Evolutionary conservation across 2,797 vertebrate species (phyloP).

Genomic region (Lepus townsendii): DNA sequence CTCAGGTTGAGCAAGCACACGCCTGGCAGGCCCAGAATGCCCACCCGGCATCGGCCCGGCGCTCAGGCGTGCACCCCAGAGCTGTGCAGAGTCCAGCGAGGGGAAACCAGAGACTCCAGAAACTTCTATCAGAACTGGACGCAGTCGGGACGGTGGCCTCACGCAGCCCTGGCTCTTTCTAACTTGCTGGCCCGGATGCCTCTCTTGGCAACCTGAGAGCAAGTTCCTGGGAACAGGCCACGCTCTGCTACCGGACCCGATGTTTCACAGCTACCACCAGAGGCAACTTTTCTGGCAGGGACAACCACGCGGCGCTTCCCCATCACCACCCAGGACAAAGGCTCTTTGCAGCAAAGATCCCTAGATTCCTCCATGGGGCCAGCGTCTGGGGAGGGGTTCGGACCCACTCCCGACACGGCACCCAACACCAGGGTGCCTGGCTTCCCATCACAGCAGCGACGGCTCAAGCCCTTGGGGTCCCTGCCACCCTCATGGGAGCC

Average conservation of each 20-base stretch:
- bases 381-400: too few species aligned
- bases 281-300: neutral
- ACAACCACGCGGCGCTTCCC: neutral
- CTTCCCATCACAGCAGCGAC: too few species aligned
- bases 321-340: neutral
- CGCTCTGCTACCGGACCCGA: neutral
- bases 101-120: neutral
- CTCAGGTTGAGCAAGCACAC: neutral
- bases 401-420: too few species aligned
- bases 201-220: neutral
- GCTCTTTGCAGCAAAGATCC: constrained; percentile 1
- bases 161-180: neutral
- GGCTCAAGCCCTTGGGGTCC: too few species aligned
- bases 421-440: too few species aligned
- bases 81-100: neutral
- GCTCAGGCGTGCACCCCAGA: neutral
- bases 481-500: too few species aligned
- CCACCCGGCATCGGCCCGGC: neutral
- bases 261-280: constrained; percentile 9
- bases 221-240: neutral
- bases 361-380: constrained; percentile 30
- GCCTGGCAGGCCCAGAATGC: neutral
- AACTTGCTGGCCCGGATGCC: neutral
- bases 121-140: constrained; percentile 34
- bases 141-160: neutral